Evolutionary conservation across 2,113 vertebrate genomes (phyloP).

Genomic region (Elephantulus edwardii): DNA sequence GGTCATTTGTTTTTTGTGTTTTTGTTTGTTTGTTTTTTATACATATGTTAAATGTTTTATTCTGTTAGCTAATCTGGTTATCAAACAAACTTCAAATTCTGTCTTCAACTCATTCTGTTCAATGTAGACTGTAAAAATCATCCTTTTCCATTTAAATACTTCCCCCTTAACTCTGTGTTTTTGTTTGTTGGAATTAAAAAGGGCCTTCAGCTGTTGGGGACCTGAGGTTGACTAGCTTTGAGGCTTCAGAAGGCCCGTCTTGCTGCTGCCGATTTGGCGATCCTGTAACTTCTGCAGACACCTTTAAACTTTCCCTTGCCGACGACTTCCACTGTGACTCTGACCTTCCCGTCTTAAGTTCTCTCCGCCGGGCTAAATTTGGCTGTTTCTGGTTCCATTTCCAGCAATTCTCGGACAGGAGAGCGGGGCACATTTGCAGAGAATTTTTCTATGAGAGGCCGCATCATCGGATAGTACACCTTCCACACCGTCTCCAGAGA

Average conservation of each 20-base stretch:
- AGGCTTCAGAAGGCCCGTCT: constrained; percentile 98
- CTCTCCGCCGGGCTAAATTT: constrained; percentile 99
- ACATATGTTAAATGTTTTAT: constrained; percentile 84
- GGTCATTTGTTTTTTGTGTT: no score
- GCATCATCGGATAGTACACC: constrained; percentile 99
- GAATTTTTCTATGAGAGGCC: constrained; percentile 98
- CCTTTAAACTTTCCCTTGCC: constrained; percentile 99
- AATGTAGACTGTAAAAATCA: constrained; percentile 25
- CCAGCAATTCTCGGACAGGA: constrained; percentile 96
- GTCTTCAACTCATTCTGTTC: constrained; percentile 84
- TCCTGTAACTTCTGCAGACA: constrained; percentile 98
- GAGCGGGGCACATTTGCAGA: constrained; percentile 99
- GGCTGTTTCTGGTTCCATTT: constrained; percentile 99
- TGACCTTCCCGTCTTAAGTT: constrained; percentile 98
- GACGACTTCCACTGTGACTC: constrained; percentile 99
- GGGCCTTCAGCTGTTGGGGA: constrained; percentile 92
- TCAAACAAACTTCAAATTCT: constrained; percentile 82
- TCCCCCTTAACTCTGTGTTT: constrained; percentile 52
- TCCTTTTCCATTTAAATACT: constrained; percentile 65
- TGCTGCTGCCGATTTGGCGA: constrained; percentile 98
- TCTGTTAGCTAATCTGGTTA: constrained; percentile 80
- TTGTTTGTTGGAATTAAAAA: constrained; percentile 68
- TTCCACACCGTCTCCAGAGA: constrained; percentile 98
- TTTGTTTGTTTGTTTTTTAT: constrained; percentile 76
- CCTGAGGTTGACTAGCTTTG: constrained; percentile 99